Conservation (phyloP, 2,888 invertebrate genomes). For the Exephanes ischioxanthus region DNA sequence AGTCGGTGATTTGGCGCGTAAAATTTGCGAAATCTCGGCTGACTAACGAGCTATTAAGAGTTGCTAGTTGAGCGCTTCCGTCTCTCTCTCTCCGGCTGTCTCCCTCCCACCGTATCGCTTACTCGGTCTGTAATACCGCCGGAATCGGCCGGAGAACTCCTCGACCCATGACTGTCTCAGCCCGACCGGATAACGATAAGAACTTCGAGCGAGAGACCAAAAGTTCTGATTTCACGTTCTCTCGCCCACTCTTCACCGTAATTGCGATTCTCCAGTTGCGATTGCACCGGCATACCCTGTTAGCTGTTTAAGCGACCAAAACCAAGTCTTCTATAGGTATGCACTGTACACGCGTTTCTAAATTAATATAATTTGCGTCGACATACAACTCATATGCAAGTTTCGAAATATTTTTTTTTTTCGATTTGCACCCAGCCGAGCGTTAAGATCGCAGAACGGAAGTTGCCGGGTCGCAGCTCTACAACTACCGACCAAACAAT, state of each 20-base stretch:
- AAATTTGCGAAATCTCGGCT: slow-evolving; percentile 66
- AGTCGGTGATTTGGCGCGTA: slow-evolving; percentile 18
- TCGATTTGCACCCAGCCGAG: too few relatives aligned
- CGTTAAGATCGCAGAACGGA: too few relatives aligned
- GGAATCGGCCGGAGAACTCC: slow-evolving; percentile 57
- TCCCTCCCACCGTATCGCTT: neutral
- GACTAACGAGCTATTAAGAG: slow-evolving; percentile 73
- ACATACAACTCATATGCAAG: neutral
- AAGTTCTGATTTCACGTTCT: slow-evolving; percentile 71
- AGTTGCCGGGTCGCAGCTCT: too few relatives aligned
- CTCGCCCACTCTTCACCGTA: slow-evolving; percentile 67
- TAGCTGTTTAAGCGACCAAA: slow-evolving; percentile 20
- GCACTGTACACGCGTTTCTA: neutral
- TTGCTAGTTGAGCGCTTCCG: slow-evolving; percentile 7
- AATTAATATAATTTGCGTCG: neutral
- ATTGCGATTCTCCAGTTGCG: slow-evolving; percentile 70
- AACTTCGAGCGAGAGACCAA: slow-evolving; percentile 55
- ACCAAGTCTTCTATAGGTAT: slow-evolving; percentile 6
- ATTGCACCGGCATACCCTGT: slow-evolving; percentile 15
- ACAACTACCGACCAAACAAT: too few relatives aligned
- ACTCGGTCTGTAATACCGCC: slow-evolving; percentile 33
- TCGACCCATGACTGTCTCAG: slow-evolving; percentile 53
- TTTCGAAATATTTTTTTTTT: too few relatives aligned
- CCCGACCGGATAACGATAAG: slow-evolving; percentile 67
- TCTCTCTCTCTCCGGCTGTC: slow-evolving; percentile 10